A percentile compares a stretch with the other conserved stretches of the same genome.
Conservation (phyloP, 2,797 vertebrate species). For the Mormyrops attenuatus region DNA sequence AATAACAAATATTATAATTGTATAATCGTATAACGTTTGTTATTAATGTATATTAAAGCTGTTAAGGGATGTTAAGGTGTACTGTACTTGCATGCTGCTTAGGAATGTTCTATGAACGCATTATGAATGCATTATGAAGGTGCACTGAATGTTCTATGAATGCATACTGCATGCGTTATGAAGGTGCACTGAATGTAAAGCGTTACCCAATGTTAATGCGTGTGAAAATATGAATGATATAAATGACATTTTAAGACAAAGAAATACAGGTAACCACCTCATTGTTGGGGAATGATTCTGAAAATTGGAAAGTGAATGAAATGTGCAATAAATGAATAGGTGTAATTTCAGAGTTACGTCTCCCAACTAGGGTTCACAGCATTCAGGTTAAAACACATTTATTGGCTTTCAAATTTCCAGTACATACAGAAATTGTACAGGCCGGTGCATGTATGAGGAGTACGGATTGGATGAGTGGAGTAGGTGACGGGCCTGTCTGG, state of each 20-base stretch:
- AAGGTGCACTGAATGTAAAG: too few relatives aligned
- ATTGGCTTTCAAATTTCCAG: background rate
- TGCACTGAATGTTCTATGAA: background rate
- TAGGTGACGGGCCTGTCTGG: background rate
- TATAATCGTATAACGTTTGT: background rate
- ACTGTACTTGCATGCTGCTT: background rate
- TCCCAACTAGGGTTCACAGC: too few relatives aligned
- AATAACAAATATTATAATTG: background rate
- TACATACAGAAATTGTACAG: background rate
- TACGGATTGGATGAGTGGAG: background rate
- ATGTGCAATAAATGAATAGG: too few relatives aligned
- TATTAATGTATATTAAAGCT: background rate
- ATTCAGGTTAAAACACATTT: background rate
- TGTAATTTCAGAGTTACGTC: too few relatives aligned
- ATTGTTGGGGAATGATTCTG: too few relatives aligned
- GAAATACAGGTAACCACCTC: too few relatives aligned
- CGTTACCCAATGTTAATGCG: too few relatives aligned
- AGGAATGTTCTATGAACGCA: too few relatives aligned
- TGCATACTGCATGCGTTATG: too few relatives aligned
- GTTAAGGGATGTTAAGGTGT: background rate
- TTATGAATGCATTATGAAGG: background rate
- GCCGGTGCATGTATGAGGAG: background rate
- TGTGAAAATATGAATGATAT: too few relatives aligned
- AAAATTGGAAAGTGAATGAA: too few relatives aligned
- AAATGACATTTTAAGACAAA: too few relatives aligned